These are phyloP conservation scores for Pseudorhiza aurosa DNA, from an alignment of 30 jellyfish, hydroid and myxozoan species.

Conservation along the genomic window DNA sequence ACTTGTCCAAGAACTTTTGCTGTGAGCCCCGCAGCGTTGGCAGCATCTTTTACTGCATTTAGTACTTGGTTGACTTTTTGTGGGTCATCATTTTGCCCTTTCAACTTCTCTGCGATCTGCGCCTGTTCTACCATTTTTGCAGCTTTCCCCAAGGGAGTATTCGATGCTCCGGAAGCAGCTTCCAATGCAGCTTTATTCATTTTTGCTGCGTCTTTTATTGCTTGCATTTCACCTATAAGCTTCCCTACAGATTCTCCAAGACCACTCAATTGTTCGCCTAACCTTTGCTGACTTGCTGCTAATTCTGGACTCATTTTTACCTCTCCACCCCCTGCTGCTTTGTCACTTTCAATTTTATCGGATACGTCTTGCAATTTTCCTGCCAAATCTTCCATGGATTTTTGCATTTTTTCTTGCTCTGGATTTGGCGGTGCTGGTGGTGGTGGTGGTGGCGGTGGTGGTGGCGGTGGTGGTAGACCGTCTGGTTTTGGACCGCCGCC, in stretches of 20 bases:
- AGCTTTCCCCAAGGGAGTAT: constrained; percentile 51
- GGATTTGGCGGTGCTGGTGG: constrained; percentile 67
- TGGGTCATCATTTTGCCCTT: constrained; percentile 78
- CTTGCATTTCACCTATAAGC: constrained; percentile 79
- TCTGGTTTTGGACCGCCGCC: constrained; percentile 51
- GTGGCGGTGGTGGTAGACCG: constrained; percentile 52
- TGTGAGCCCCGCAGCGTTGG: constrained; percentile 83
- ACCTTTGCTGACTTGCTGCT: constrained; percentile 65
- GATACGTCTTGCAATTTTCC: constrained; percentile 86
- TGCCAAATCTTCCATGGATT: constrained; percentile 81
- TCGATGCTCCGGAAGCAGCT: constrained; percentile 80
- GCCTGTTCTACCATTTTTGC: constrained; percentile 68
- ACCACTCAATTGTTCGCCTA: constrained; percentile 59
- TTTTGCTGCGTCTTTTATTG: constrained; percentile 73
- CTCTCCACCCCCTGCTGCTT: constrained; percentile 56
- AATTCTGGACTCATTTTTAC: constrained; percentile 71
- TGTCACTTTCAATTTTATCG: constrained; percentile 75
- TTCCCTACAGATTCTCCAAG: constrained; percentile 86
- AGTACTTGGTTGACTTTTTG: constrained; percentile 88
- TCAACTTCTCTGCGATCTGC: constrained; percentile 23
- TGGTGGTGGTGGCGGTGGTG: constrained; percentile 57
- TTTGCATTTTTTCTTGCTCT: constrained; percentile 77
- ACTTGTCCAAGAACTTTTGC: constrained; percentile 75
- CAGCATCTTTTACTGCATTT: constrained; percentile 86
- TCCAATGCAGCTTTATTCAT: constrained; percentile 74